Percentiles rank a stretch among this genome's conserved stretches.
These are phyloP conservation scores for Eledone cirrhosa DNA, from an alignment of 2,888 invertebrate genomes.

Conservation along the genomic window DNA sequence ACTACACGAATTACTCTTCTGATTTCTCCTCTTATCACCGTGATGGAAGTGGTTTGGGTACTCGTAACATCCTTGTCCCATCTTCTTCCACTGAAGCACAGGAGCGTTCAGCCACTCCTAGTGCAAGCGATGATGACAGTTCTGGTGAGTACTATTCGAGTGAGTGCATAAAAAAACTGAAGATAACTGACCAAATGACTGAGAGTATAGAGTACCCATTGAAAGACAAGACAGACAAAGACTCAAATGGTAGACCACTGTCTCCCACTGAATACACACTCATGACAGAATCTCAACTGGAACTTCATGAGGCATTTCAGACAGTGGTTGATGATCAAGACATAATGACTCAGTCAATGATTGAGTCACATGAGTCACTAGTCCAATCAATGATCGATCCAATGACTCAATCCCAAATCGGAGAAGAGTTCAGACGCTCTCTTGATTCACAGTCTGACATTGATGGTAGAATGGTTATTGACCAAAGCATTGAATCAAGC, in stretches of 20 bases:
- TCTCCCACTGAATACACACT: constrained; percentile 60
- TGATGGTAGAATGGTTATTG: constrained; percentile 53
- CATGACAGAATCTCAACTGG: constrained; percentile 45
- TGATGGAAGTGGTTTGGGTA: constrained; percentile 15
- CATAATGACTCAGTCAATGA: constrained; percentile 15
- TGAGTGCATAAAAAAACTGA: neutral
- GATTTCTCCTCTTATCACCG: constrained; percentile 26
- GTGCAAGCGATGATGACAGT: constrained; percentile 37
- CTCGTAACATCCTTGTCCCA: constrained; percentile 36
- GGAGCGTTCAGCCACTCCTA: constrained; percentile 43
- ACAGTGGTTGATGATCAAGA: neutral
- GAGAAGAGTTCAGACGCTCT: neutral
- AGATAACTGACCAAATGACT: constrained; percentile 20
- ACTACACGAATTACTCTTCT: constrained; percentile 1
- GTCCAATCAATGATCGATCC: neutral
- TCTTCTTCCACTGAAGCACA: constrained; percentile 47
- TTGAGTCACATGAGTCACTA: constrained; percentile 11
- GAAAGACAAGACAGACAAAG: neutral
- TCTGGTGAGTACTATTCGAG: neutral
- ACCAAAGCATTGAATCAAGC: constrained; percentile 35
- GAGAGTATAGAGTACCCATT: constrained; percentile 33
- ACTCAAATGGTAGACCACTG: constrained; percentile 45
- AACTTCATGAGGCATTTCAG: constrained; percentile 43
- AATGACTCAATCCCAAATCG: constrained; percentile 11
- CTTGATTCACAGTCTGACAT: constrained; percentile 41